Evolutionary conservation across 1,140 invertebrate genomes (phyloP), one percentile per base, ranked within the genome.

Genomic region (Leptinotarsa defecta): DNA sequence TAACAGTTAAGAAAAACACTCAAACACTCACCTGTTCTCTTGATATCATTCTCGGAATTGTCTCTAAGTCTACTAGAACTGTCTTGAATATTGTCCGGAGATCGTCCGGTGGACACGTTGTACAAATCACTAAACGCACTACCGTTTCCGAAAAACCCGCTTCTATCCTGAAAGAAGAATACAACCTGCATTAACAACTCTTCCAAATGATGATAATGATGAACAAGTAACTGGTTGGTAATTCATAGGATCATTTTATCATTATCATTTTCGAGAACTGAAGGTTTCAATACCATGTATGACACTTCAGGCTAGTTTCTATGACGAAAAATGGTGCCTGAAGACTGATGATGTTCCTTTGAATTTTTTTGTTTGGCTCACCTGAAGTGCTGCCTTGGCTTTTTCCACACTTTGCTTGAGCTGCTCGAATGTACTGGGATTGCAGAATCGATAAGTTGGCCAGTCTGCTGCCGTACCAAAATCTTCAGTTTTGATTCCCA

Each of bases 401-500:
- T 95, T 95, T 83, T 95, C 94, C 27, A 95, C 94, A 80, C 93
- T 94, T 82, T 96, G 94, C 81, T 95, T 96, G 20, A 95, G 87
- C 83, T 95, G 94, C 83, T 95, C 94, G 87, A 95, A 95, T 15
- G 94, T 95, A 76, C 91, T 92, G 74, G 92, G 91, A 84, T 92
- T 91, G 80, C 88, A 88, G 72, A 94, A 91, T 65, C 92, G 88
- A 83, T 93, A 93, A 13, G 91, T 90, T 0, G 91, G 89, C 91
- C 92, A 93, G 82, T 92, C 92, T 74, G 87, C 87, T 73, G 85
- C 88, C 82, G 79, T 86, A 86, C 86, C 85, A 87, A 91, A 74
- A 88, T 90, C 86, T 90, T 90, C 77, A 88, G 89, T 84, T 90
- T 91, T 67, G 88, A 87, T 85, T 80, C 86, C 74, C 80, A 85